These are phyloP conservation scores for Diplazon laetatorius DNA, from an alignment of 2,888 invertebrate species.

Conservation along the genomic window DNA sequence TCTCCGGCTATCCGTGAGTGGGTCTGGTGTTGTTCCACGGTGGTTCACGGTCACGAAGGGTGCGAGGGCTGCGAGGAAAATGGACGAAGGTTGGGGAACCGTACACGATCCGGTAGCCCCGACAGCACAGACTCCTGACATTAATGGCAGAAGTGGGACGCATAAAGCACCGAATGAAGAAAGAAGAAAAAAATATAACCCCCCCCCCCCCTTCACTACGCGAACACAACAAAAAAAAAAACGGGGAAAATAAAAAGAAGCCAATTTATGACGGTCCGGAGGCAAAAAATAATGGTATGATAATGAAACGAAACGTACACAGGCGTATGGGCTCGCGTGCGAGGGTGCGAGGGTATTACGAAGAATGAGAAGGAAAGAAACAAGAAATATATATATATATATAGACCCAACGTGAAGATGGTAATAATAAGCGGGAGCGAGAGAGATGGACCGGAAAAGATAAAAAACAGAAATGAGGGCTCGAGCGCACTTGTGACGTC, in stretches of 20 bases:
- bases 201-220: too few species aligned
- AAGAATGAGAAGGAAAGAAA: constrained; percentile 33
- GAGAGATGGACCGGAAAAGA: constrained; percentile 22
- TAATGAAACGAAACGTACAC: constrained; percentile 78
- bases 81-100: constrained; percentile 48
- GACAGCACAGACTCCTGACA: constrained; percentile 69
- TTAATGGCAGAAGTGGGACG: constrained; percentile 81
- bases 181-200: constrained; percentile 64
- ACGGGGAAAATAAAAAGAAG: constrained; percentile 76
- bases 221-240: too few species aligned
- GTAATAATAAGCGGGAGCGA: background rate
- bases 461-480: constrained; percentile 34
- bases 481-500: constrained; percentile 58
- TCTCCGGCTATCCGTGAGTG: constrained; percentile 63
- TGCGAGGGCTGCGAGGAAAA: constrained; percentile 23
- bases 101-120: too few species aligned
- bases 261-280: constrained; percentile 76
- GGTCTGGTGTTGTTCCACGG: constrained; percentile 49
- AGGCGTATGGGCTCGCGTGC: constrained; percentile 43
- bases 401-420: too few species aligned
- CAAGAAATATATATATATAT: constrained; percentile 11
- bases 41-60: constrained; percentile 24
- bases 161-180: constrained; percentile 75
- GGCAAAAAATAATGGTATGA: constrained; percentile 79
- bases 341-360: constrained; percentile 31